Evolutionary conservation across 1,140 invertebrate species (phyloP).

Genomic region (Liolophura sinensis): DNA sequence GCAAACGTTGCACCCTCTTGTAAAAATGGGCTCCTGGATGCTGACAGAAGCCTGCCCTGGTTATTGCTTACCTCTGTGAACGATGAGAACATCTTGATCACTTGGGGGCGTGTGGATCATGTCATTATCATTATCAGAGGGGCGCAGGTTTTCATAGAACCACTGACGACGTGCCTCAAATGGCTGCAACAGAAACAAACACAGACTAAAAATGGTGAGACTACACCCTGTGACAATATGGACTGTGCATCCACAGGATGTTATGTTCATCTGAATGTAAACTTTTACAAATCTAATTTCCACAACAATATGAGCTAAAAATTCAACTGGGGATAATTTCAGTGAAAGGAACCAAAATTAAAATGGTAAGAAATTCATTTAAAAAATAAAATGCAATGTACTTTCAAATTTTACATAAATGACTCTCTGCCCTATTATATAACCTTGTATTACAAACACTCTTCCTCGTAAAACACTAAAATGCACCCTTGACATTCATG

Average conservation of each 20-base stretch:
- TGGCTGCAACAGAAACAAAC: constrained; percentile 31
- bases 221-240: not conserved
- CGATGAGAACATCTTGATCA: constrained; percentile 30
- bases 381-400: too few species aligned
- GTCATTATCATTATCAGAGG: constrained; percentile 11
- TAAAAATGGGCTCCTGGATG: too few species aligned
- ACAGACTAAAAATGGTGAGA: constrained; percentile 7
- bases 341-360: not conserved
- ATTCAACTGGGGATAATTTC: not conserved
- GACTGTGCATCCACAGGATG: not conserved
- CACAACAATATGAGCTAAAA: too few species aligned
- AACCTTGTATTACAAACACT: too few species aligned
- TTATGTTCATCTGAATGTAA: too few species aligned
- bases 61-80: constrained; percentile 30
- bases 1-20: too few species aligned
- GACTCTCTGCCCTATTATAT: too few species aligned
- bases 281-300: too few species aligned
- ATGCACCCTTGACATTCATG: too few species aligned
- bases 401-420: too few species aligned
- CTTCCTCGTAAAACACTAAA: too few species aligned
- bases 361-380: not conserved
- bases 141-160: constrained; percentile 48
- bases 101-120: constrained; percentile 23
- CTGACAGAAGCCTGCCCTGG: too few species aligned
- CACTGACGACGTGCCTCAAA: constrained; percentile 42